A percentile compares a stretch with the other conserved stretches of the same genome.
Evolutionary conservation across 2,888 invertebrate genomes (phyloP).

Genomic region (Philopedon plagiatum): DNA sequence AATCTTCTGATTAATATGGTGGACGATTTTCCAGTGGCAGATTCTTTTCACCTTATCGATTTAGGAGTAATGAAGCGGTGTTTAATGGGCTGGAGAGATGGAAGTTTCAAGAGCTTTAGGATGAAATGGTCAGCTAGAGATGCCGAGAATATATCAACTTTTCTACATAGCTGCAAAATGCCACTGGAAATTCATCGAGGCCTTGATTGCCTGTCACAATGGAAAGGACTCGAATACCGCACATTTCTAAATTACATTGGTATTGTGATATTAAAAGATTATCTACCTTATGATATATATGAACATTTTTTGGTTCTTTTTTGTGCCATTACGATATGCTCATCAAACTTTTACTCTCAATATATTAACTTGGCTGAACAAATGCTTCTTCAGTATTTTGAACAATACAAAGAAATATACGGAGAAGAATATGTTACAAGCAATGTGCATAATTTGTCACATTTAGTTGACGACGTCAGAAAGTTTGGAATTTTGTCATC

Average conservation of each 20-base stretch:
- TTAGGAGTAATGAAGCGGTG: slow-evolving; percentile 49
- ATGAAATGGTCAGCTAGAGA: slow-evolving; percentile 50
- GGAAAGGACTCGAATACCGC: slow-evolving; percentile 24
- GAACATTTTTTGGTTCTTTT: slow-evolving; percentile 40
- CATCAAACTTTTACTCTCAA: slow-evolving; percentile 15
- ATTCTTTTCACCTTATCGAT: slow-evolving; percentile 45
- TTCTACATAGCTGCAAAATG: slow-evolving; percentile 45
- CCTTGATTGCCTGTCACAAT: slow-evolving; percentile 32
- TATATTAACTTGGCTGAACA: slow-evolving; percentile 14
- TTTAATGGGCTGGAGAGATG: slow-evolving; percentile 50
- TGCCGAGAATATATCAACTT: slow-evolving; percentile 35
- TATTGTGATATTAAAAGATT: slow-evolving; percentile 20
- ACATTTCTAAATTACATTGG: slow-evolving; percentile 26
- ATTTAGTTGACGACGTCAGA: slow-evolving; percentile 62
- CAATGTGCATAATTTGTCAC: slow-evolving; percentile 61
- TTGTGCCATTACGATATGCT: slow-evolving; percentile 42
- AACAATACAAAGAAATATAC: slow-evolving; percentile 30
- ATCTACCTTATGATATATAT: slow-evolving; percentile 36
- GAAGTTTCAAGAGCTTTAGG: slow-evolving; percentile 45
- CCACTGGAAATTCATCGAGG: slow-evolving; percentile 52
- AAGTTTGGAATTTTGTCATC: no score
- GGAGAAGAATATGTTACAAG: no score
- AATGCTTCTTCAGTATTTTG: slow-evolving; percentile 6
- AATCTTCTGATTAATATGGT: slow-evolving; percentile 44
- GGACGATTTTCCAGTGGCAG: slow-evolving; percentile 42